These are phyloP conservation scores for Styela clava DNA, from an alignment of 23 tunicate genomes.

Conservation along the genomic window DNA sequence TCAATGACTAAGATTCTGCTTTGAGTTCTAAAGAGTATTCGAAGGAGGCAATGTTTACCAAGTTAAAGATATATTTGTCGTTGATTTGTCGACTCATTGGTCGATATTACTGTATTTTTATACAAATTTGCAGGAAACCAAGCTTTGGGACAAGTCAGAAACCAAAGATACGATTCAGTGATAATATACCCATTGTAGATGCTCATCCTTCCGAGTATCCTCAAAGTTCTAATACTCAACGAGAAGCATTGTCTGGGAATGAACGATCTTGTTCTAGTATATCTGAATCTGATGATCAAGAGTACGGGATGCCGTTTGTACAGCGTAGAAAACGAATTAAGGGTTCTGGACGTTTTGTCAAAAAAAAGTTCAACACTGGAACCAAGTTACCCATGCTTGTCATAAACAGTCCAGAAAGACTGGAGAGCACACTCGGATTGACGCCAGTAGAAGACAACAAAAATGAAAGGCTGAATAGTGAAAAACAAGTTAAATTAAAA, in stretches of 20 bases:
- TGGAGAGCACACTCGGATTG: not conserved
- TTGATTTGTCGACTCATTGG: no score
- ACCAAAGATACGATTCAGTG: not conserved
- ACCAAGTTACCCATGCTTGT: not conserved
- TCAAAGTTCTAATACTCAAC: not conserved
- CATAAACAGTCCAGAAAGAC: slow-evolving; percentile 4
- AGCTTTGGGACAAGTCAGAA: not conserved
- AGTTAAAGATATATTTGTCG: no score
- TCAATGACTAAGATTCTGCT: no score
- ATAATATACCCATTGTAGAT: not conserved
- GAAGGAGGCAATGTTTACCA: no score
- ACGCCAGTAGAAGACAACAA: not conserved
- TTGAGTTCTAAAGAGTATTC: no score
- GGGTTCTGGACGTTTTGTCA: not conserved
- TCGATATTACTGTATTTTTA: no score
- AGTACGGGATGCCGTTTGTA: not conserved
- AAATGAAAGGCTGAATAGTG: not conserved
- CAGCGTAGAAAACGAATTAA: slow-evolving; percentile 1
- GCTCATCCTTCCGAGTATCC: not conserved
- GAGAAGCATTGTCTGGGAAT: not conserved
- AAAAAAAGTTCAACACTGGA: not conserved
- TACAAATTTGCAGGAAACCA: no score
- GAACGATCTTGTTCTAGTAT: slow-evolving; percentile 6
- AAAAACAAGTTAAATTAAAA: not conserved
- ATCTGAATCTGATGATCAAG: not conserved